phyloP scores from a whole-genome alignment of 2,888 invertebrate species.

The Diogma glabrata region DNA sequence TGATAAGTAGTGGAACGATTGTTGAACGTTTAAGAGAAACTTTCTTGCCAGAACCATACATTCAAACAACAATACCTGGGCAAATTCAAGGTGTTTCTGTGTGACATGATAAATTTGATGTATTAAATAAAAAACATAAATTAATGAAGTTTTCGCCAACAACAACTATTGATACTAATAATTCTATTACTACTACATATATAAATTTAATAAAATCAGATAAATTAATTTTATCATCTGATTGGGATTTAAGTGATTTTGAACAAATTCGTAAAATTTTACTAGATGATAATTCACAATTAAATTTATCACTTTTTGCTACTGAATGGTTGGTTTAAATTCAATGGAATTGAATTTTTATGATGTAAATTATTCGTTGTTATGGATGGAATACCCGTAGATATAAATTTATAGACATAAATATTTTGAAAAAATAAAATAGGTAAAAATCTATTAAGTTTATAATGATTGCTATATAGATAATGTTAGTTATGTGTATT shows the following conservation, averaged over 20 bases:
- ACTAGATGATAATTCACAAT: slow-evolving; percentile 28
- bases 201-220: slow-evolving; percentile 7
- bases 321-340: slow-evolving; percentile 36
- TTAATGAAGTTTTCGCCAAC: slow-evolving; percentile 9
- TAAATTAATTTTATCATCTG: slow-evolving; percentile 8
- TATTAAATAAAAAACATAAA: background rate
- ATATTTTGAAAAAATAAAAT: no score
- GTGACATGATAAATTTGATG: slow-evolving; percentile 30
- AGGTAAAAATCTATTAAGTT: no score
- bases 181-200: slow-evolving; percentile 19
- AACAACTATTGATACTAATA: no score
- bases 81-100: slow-evolving; percentile 33
- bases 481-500: no score
- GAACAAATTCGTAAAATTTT: slow-evolving; percentile 5
- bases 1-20: slow-evolving; percentile 51
- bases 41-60: slow-evolving; percentile 29
- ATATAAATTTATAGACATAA: no score
- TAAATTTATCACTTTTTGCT: slow-evolving; percentile 33
- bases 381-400: no score
- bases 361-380: no score
- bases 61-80: slow-evolving; percentile 32
- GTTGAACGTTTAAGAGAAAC: slow-evolving; percentile 20
- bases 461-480: no score
- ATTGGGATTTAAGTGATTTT: slow-evolving; percentile 14
- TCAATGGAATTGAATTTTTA: background rate